These are phyloP conservation scores for Alethe diademata DNA, from an alignment of 2,113 vertebrate genomes.

Conservation along the genomic window DNA sequence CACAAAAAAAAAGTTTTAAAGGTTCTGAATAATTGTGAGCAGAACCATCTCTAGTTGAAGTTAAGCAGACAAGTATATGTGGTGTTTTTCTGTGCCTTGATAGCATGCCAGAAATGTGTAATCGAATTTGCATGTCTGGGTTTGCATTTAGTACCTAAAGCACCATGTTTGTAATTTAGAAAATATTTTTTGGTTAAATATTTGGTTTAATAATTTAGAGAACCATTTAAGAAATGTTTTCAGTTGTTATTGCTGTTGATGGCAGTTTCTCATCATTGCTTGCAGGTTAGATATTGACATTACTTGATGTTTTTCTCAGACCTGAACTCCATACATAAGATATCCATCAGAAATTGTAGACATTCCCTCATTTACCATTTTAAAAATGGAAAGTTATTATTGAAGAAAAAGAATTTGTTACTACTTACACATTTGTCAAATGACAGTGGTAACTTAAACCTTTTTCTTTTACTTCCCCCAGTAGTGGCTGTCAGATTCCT, in stretches of 20 bases:
- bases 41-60: background rate
- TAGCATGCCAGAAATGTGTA: background rate
- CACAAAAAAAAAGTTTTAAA: background rate
- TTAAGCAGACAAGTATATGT: background rate
- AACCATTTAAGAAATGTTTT: background rate
- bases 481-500: background rate
- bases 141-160: conserved; percentile 7
- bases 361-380: background rate
- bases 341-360: background rate
- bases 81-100: conserved; percentile 3
- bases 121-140: conserved; percentile 22
- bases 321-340: background rate
- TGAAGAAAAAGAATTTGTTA: background rate
- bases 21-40: background rate
- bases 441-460: background rate
- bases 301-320: background rate
- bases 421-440: background rate
- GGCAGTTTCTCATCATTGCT: background rate
- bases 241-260: background rate
- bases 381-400: background rate
- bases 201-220: background rate
- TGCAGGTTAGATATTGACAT: background rate
- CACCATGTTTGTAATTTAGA: background rate
- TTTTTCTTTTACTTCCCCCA: background rate
- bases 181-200: background rate